These are phyloP conservation scores for Nomada goodeniana DNA, from an alignment of 2,888 invertebrate genomes.

Conservation along the genomic window DNA sequence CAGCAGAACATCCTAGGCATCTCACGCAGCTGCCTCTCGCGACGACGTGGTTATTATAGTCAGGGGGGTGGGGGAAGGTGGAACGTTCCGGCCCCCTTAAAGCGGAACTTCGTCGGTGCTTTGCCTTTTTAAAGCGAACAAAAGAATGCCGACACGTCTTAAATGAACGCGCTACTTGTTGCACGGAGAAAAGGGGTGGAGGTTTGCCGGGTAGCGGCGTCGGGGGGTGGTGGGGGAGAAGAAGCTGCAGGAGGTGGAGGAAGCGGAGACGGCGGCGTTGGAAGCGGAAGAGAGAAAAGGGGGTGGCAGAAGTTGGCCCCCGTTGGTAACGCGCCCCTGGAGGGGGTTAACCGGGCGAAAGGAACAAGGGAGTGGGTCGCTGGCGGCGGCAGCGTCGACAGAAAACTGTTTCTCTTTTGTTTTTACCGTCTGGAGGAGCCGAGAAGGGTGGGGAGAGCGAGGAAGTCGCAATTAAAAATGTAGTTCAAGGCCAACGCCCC, in stretches of 20 bases:
- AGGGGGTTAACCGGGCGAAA: constrained; percentile 65
- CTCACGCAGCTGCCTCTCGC: neutral
- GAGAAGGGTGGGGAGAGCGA: constrained; percentile 60
- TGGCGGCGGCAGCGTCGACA: constrained; percentile 68
- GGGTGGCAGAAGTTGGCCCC: constrained; percentile 67
- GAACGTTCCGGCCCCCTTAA: constrained; percentile 75
- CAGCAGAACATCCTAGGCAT: neutral
- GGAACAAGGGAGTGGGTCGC: constrained; percentile 58
- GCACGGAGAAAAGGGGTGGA: constrained; percentile 77
- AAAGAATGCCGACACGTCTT: constrained; percentile 84
- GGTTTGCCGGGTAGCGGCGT: constrained; percentile 32
- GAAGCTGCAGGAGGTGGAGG: constrained; percentile 23
- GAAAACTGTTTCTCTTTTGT: constrained; percentile 84
- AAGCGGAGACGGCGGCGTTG: constrained; percentile 31
- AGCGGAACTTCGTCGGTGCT: constrained; percentile 80
- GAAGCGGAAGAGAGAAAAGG: constrained; percentile 50
- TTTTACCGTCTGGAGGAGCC: constrained; percentile 80
- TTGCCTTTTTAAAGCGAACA: constrained; percentile 82
- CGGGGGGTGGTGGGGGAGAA: constrained; percentile 10
- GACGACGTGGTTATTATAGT: neutral
- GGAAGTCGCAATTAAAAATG: constrained; percentile 83
- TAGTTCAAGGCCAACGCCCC: constrained; percentile 83
- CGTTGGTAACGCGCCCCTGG: constrained; percentile 61
- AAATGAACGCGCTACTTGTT: constrained; percentile 85
- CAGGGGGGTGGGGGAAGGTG: constrained; percentile 10